A percentile compares a stretch with the other conserved stretches of the same genome.
Evolutionary conservation across 2,888 invertebrate genomes (phyloP).

Genomic region (Lepidonotus clava): DNA sequence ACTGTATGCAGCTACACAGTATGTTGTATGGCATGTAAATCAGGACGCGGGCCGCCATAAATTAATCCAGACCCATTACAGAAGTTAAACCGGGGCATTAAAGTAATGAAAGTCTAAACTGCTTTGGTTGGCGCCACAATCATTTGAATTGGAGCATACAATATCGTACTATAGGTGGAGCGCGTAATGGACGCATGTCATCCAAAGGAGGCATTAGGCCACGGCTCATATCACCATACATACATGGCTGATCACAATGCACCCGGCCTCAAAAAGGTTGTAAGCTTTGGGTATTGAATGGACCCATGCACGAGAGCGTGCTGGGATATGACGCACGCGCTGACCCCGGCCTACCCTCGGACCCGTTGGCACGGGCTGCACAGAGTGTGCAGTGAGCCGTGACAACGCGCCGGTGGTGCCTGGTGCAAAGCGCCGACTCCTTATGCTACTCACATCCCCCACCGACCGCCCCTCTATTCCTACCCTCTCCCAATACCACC

Average conservation of each 20-base stretch:
- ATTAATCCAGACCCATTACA: neutral
- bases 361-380: neutral
- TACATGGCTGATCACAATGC: neutral
- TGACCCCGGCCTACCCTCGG: neutral
- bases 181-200: too few relatives aligned
- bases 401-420: neutral
- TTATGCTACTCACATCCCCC: conserved; percentile 25
- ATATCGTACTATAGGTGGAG: neutral
- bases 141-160: neutral
- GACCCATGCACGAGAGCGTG: neutral
- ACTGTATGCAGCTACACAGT: too few relatives aligned
- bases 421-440: neutral
- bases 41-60: neutral
- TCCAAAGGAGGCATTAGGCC: too few relatives aligned
- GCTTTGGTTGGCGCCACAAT: neutral
- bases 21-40: too few relatives aligned
- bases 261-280: neutral
- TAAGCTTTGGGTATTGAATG: neutral
- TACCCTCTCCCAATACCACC: neutral
- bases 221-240: too few relatives aligned
- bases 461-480: too few relatives aligned
- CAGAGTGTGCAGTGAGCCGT: neutral
- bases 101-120: neutral
- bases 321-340: conserved; percentile 17
- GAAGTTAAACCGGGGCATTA: neutral